Conservation (phyloP, 2,113 vertebrate genomes). For the Sarotherodon lohbergeri region DNA sequence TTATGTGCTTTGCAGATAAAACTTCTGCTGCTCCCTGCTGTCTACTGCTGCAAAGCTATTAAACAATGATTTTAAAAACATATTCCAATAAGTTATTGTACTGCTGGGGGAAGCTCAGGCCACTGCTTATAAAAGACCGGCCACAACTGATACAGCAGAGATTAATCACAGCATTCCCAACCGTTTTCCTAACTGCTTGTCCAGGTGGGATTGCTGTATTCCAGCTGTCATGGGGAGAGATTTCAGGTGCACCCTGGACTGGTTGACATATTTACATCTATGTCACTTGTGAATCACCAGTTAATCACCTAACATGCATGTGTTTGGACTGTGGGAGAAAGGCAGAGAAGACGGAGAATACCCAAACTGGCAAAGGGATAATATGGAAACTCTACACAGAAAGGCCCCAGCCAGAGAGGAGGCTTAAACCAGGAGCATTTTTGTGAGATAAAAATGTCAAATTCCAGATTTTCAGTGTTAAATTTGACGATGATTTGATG, state of each 20-base stretch:
- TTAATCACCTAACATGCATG: rapidly evolving
- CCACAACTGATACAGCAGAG: background rate
- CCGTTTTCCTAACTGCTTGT: background rate
- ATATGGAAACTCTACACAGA: background rate
- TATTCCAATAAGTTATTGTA: background rate
- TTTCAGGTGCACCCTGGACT: background rate
- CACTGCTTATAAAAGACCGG: background rate
- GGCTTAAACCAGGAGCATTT: background rate
- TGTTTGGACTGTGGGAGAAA: background rate
- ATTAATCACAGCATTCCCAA: background rate
- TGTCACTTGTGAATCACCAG: background rate
- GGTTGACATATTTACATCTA: background rate
- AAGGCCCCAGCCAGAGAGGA: rapidly evolving
- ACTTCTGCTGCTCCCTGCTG: background rate
- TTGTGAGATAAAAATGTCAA: background rate
- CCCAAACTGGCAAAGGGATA: background rate
- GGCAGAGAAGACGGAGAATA: rapidly evolving
- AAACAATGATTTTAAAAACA: background rate
- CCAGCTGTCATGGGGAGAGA: background rate
- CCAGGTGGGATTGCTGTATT: background rate
- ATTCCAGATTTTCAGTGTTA: rapidly evolving
- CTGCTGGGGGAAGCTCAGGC: background rate
- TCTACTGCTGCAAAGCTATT: background rate
- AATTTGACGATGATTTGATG: background rate
- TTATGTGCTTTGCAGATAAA: background rate